These are phyloP conservation scores for Pseudomyrmex sp. DNA, from an alignment of 1,140 invertebrate genomes.

Conservation along the genomic window DNA sequence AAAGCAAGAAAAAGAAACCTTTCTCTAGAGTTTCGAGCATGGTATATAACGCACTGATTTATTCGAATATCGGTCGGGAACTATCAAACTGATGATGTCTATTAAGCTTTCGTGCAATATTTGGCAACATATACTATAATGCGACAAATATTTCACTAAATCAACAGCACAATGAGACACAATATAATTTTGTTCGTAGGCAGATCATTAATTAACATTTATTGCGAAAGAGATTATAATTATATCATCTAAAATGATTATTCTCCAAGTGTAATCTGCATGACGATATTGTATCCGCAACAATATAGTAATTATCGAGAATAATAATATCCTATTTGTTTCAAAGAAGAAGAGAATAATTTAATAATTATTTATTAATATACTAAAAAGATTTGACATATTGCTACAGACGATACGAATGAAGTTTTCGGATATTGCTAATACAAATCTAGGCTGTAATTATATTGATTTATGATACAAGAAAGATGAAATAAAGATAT, in stretches of 20 bases:
- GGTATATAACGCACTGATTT: neutral
- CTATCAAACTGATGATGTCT: neutral
- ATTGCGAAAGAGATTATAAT: constrained; percentile 27
- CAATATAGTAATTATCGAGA: neutral
- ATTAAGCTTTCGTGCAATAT: constrained; percentile 9
- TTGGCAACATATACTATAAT: neutral
- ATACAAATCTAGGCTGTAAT: too few relatives aligned
- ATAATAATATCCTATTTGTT: neutral
- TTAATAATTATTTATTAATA: too few relatives aligned
- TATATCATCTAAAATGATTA: constrained; percentile 29
- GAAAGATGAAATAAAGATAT: too few relatives aligned
- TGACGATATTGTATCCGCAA: neutral
- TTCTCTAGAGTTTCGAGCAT: neutral
- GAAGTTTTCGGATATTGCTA: too few relatives aligned
- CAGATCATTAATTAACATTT: constrained; percentile 23
- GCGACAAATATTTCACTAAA: neutral
- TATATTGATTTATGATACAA: too few relatives aligned
- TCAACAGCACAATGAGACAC: neutral
- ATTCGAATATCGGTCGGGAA: neutral
- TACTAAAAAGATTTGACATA: neutral
- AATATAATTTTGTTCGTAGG: neutral
- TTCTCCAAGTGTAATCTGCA: neutral
- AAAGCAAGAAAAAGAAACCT: neutral
- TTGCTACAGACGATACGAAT: too few relatives aligned
- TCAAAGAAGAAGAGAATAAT: too few relatives aligned